Base-by-base conservation (phyloP, 53 echinoderm and acorn worm species). In the Holothuria scabra region DNA sequence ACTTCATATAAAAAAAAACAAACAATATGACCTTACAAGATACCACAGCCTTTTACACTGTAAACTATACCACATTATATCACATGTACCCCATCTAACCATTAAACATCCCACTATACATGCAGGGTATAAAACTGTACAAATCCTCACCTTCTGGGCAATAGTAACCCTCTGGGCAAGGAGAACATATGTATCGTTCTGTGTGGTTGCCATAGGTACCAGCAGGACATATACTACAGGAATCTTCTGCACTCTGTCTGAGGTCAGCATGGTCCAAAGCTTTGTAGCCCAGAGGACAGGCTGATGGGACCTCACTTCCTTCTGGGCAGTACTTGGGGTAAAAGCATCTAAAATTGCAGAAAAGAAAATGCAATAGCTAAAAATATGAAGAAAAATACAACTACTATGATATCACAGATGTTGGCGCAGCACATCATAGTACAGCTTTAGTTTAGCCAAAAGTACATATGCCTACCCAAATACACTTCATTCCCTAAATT, bases 171-270 rank as follows among this genome's bases (percentile, higher is more conserved):
- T 86, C 90, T 0, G 90, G 86, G 74, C 97, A 97, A 30, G 85
- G 82, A 0, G 92, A 88, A 49, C 97, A 97, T 37, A 72, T 87
- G 85, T 92, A 94, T 3, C 94, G 60, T 58, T 97, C 97, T 0
- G 97, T 94, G 72, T 97, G 94, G 80, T 97, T 97, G 24, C 97
- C 97, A 78, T 90, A 97, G 56, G 92, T 92, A 22, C 97, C 97
- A 8, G 90, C 97, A 0, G 97, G 97, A 74, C 97, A 97, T 32
- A 97, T 89, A 34, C 67, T 72, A 65, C 97, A 97, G 61, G 94
- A 94, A 32, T 86, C 82, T 0, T 65, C 46, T 8, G 52, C 76
- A 21, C 26, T 24, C n/a, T 48, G 10, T 5, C 97, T 82, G 12
- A 97, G 61, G 5, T 67, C 87, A 8, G 85, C 71, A 67, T 94